These are phyloP conservation scores for Sebastes nivosus DNA, from an alignment of 2,797 vertebrate genomes.

Conservation along the genomic window DNA sequence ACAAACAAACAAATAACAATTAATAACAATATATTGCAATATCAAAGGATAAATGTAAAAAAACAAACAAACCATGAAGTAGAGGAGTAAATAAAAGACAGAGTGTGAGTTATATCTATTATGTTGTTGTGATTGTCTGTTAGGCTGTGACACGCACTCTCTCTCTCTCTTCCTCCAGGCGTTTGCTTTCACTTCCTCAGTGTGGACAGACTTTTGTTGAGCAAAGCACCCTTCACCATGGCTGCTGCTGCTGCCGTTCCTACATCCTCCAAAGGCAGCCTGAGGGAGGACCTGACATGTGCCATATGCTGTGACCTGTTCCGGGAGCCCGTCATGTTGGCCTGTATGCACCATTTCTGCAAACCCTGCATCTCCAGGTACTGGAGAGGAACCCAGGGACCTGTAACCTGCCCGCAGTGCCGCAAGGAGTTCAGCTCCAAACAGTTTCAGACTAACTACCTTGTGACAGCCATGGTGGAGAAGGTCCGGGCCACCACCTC, in stretches of 20 bases:
- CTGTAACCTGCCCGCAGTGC: constrained; percentile 86
- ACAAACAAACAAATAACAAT: no score
- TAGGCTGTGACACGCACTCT: no score
- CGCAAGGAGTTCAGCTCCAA: constrained; percentile 81
- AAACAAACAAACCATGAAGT: no score
- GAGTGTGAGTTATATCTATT: no score
- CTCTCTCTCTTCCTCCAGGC: not conserved
- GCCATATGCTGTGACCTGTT: constrained; percentile 91
- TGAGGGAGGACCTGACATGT: constrained; percentile 90
- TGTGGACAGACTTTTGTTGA: not conserved
- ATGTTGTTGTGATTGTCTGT: no score
- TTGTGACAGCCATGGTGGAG: constrained; percentile 88
- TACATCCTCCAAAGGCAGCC: constrained; percentile 63
- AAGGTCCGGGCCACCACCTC: constrained; percentile 82
- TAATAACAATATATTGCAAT: no score
- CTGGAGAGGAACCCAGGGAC: constrained; percentile 78
- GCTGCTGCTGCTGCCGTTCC: constrained; percentile 23
- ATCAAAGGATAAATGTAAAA: no score
- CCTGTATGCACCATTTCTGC: constrained; percentile 93
- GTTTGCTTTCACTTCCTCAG: constrained; percentile 41
- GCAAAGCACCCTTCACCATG: constrained; percentile 25
- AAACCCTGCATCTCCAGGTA: constrained; percentile 85
- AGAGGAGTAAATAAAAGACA: no score
- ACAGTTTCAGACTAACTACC: constrained; percentile 85
- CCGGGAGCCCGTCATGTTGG: constrained; percentile 88